Evolutionary conservation across 1,140 invertebrate species (phyloP), one percentile per base, ranked within the genome.

Genomic region (Drosophila busckii): DNA sequence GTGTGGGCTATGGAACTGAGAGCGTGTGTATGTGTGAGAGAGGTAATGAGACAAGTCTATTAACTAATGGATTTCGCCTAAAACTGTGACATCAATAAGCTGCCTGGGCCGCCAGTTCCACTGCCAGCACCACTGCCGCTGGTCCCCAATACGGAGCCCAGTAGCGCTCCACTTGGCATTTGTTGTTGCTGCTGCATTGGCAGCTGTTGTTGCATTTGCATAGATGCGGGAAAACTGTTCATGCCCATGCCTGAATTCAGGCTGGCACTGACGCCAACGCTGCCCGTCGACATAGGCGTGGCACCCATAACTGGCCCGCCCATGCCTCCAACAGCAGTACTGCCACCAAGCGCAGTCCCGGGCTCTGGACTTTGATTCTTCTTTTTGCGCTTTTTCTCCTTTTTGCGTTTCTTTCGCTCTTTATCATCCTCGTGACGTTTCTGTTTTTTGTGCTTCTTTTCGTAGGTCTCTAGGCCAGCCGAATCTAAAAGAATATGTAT

Each of bases 371-470:
- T 97, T 82, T 97, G 95, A 76, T 96, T 96, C 76, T 97, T 95
- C 88, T 96, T 97, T 91, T 97, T 97, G 50, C 95, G 91, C 76
- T 97, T 97, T 87, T 98, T 96, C 76, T 98, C 96, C 89, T 98
- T 98, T 91, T 97, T 97, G 70, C 96, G 91, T 75, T 97, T 97
- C 88, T 96, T 97, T 20, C 95, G 90, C 82, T 98, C 95, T 70
- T 98, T 97, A 65, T 97, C 96, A 52, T 98, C 96, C 68, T 98
- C 96, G 68, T 97, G 95, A 12, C 95, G 89, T 84, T 97, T 97
- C 78, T 97, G 95, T 83, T 97, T 98, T 89, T 98, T 98, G 85
- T 97, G 95, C 86, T 97, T 98, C 90, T 97, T 97, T 85, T 98
- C 95, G 73, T 97, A 95, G 17, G 93, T 93, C 84, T 96, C 95